These are phyloP conservation scores for Odocoileus hemionus DNA, from an alignment of 2,113 vertebrate species.

Conservation along the genomic window DNA sequence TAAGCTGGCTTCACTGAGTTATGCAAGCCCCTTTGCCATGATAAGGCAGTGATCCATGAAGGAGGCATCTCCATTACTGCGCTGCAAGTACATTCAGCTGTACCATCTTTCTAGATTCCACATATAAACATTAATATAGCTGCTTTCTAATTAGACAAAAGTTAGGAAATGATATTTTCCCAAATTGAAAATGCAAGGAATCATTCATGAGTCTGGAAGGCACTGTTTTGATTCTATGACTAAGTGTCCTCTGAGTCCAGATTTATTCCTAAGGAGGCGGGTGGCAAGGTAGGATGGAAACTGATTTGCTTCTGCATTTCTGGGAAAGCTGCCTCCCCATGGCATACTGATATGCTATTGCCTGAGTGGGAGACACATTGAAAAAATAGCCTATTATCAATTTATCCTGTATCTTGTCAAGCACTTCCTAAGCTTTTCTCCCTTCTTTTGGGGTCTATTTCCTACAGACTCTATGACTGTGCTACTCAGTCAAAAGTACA, in stretches of 20 bases:
- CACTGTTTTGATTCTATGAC: not conserved
- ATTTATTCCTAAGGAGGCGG: conserved; percentile 6
- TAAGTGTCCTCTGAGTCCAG: not conserved
- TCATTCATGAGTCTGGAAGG: conserved; percentile 25
- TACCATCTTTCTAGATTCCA: not conserved
- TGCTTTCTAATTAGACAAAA: not conserved
- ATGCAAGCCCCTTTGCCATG: not conserved
- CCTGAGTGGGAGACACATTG: not conserved
- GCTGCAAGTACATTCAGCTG: not conserved
- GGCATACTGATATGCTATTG: not conserved
- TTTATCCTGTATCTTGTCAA: not conserved
- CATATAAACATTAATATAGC: not conserved
- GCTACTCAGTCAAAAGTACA: too few relatives aligned
- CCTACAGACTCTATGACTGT: not conserved
- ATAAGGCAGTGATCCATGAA: not conserved
- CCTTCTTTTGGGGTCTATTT: not conserved
- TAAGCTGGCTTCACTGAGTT: not conserved
- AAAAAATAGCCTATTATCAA: not conserved
- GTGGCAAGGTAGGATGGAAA: not conserved
- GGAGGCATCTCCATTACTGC: not conserved
- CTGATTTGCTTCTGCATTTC: not conserved
- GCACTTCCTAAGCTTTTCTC: not conserved
- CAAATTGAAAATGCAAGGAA: not conserved
- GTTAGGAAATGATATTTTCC: not conserved
- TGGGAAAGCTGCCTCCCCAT: not conserved